A percentile compares a stretch with the other conserved stretches of the same genome.
phyloP scores from a whole-genome alignment of 2,888 invertebrate genomes.

The Drosophila fungiperda region DNA sequence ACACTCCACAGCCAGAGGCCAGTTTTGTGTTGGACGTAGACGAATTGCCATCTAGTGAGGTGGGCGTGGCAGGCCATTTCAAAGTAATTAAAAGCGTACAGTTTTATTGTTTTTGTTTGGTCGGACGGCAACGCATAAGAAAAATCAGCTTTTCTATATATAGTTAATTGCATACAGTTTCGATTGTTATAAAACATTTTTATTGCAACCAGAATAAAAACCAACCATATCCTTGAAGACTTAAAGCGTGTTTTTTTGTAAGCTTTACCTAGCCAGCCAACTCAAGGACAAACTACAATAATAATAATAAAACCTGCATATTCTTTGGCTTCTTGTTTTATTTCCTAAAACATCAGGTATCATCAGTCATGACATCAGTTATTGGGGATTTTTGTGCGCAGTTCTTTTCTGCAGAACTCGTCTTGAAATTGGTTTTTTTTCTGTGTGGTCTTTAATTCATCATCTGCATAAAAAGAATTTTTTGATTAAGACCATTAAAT shows the following conservation, averaged over 20 bases:
- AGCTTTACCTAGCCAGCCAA: conserved; percentile 3
- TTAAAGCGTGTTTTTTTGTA: neutral
- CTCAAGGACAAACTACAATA: conserved; percentile 24
- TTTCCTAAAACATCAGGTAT: neutral
- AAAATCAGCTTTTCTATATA: conserved; percentile 37
- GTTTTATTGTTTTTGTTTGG: conserved; percentile 38
- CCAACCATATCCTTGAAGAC: conserved; percentile 27
- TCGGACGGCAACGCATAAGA: conserved; percentile 10
- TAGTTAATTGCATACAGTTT: conserved; percentile 27
- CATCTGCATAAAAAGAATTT: conserved; percentile 10
- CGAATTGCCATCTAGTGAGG: conserved; percentile 62
- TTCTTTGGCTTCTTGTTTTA: conserved; percentile 1
- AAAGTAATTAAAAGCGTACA: conserved; percentile 66
- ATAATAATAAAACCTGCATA: conserved; percentile 9
- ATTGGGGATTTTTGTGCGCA: conserved; percentile 22
- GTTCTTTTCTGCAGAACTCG: conserved; percentile 17
- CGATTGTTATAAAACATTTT: conserved; percentile 42
- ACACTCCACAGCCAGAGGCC: conserved; percentile 29
- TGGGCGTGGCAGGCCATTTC: conserved; percentile 62
- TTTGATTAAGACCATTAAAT: conserved; percentile 16
- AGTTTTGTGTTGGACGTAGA: conserved; percentile 66
- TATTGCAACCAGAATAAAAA: conserved; percentile 18
- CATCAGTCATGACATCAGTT: conserved; percentile 41
- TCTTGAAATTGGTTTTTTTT: neutral
- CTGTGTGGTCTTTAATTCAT: neutral